phyloP scores from a whole-genome alignment of 2,797 vertebrate species.

The Danio tinwini region DNA sequence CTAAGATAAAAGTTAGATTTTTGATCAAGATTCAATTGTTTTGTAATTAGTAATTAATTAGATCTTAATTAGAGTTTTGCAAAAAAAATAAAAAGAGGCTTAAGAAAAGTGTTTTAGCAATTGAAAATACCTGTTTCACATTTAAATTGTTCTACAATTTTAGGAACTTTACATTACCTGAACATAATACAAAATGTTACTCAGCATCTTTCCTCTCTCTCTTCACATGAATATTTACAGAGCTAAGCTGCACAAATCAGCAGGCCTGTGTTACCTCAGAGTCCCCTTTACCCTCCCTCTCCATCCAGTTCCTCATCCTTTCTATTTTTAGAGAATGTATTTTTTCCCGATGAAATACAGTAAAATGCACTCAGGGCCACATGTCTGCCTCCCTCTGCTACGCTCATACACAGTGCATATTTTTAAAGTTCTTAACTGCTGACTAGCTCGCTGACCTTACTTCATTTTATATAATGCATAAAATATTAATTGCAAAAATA shows the following conservation, averaged over 20 bases:
- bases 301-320: slow-evolving; percentile 41
- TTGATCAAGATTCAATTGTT: too few relatives aligned
- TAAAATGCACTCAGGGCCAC: slow-evolving; percentile 66
- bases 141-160: too few relatives aligned
- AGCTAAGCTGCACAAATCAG: slow-evolving; percentile 33
- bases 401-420: slow-evolving; percentile 45
- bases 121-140: too few relatives aligned
- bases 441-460: slow-evolving; percentile 60
- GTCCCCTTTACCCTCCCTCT: slow-evolving; percentile 28
- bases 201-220: slow-evolving; percentile 32
- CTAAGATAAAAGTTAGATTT: too few relatives aligned
- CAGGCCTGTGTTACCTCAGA: slow-evolving; percentile 51
- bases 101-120: too few relatives aligned
- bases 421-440: slow-evolving; percentile 52
- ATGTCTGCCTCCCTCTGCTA: slow-evolving; percentile 55
- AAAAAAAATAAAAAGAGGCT: too few relatives aligned
- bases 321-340: slow-evolving; percentile 59
- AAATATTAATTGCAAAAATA: slow-evolving; percentile 60
- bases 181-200: slow-evolving; percentile 38
- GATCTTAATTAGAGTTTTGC: too few relatives aligned
- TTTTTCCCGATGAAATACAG: slow-evolving; percentile 62
- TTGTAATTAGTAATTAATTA: too few relatives aligned
- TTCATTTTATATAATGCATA: slow-evolving; percentile 65
- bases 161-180: slow-evolving; percentile 15
- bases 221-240: slow-evolving; percentile 29